Percentiles rank a stretch among this genome's conserved stretches.
phyloP scores from a whole-genome alignment of 37 sponge, comb jelly and placozoan species.

The Dysidea cf. avara region DNA sequence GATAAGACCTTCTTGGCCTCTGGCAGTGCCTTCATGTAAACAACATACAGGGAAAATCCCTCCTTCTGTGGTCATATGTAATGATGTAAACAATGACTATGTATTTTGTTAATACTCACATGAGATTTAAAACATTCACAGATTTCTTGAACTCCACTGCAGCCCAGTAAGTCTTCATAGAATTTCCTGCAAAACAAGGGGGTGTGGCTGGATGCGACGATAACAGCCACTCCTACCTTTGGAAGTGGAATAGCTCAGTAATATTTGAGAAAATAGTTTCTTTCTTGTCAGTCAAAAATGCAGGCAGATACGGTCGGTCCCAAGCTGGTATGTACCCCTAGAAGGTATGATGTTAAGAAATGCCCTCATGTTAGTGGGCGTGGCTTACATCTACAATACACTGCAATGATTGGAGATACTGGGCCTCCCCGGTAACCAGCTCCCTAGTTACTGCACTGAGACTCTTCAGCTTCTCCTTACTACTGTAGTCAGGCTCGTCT shows the following conservation, averaged over 20 bases:
- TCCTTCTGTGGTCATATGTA: background rate
- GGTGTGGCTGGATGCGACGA: too few species aligned
- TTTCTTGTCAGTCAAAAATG: conserved; percentile 42
- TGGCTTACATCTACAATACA: too few species aligned
- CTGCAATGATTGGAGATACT: too few species aligned
- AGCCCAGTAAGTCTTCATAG: conserved; percentile 3
- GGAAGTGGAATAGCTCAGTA: conserved; percentile 37
- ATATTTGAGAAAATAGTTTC: conserved; percentile 40
- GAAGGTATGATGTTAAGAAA: too few species aligned
- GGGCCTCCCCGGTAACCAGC: too few species aligned
- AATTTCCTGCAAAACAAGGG: background rate
- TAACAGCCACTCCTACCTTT: conserved; percentile 23
- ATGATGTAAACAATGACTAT: background rate
- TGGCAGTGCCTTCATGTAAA: too few species aligned
- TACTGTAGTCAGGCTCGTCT: too few species aligned
- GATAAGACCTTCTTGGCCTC: conserved; percentile 14
- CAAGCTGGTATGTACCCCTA: conserved; percentile 27
- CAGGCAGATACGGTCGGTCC: conserved; percentile 26
- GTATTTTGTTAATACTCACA: background rate
- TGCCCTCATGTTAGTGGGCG: too few species aligned
- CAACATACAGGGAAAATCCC: too few species aligned
- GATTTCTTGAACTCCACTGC: background rate
- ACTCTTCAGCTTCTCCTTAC: too few species aligned
- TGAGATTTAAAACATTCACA: background rate
- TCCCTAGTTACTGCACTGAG: too few species aligned